Conservation (phyloP, 1,140 invertebrate genomes). For the Leptinotarsa undecemlineata region DNA sequence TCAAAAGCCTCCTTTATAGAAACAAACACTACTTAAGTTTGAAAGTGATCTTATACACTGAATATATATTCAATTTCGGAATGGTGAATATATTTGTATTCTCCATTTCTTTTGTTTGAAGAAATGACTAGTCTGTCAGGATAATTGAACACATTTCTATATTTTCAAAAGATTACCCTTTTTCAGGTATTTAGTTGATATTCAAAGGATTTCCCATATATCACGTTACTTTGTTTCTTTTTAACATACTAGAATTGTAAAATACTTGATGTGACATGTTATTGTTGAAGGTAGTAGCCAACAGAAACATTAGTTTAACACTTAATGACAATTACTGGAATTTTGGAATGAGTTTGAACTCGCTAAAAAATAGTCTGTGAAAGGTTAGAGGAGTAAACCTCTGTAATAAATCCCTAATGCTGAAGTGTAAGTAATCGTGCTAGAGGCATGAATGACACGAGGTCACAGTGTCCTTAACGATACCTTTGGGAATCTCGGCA, state of each 20-base stretch:
- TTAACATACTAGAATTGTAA: too few species aligned
- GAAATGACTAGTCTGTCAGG: background rate
- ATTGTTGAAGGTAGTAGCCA: too few species aligned
- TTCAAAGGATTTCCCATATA: too few species aligned
- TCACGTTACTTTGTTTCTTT: too few species aligned
- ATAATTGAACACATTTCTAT: background rate
- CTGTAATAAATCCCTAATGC: slow-evolving; percentile 22
- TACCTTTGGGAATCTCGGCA: slow-evolving; percentile 1
- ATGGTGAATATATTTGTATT: background rate
- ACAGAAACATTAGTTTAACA: too few species aligned
- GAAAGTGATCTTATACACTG: background rate
- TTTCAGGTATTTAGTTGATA: too few species aligned
- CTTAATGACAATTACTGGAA: too few species aligned
- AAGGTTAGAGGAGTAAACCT: slow-evolving; percentile 43
- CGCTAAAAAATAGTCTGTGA: too few species aligned
- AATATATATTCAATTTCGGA: background rate
- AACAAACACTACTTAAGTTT: background rate
- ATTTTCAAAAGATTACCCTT: background rate
- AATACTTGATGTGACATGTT: too few species aligned
- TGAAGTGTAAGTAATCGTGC: slow-evolving; percentile 22
- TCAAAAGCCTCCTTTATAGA: background rate
- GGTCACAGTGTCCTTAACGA: slow-evolving; percentile 22
- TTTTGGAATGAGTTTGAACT: too few species aligned
- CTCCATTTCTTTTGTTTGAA: background rate
- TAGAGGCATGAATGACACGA: slow-evolving; percentile 13